phyloP scores from a whole-genome alignment of 2,113 vertebrate genomes.

The Rhinolophus sinicus region DNA sequence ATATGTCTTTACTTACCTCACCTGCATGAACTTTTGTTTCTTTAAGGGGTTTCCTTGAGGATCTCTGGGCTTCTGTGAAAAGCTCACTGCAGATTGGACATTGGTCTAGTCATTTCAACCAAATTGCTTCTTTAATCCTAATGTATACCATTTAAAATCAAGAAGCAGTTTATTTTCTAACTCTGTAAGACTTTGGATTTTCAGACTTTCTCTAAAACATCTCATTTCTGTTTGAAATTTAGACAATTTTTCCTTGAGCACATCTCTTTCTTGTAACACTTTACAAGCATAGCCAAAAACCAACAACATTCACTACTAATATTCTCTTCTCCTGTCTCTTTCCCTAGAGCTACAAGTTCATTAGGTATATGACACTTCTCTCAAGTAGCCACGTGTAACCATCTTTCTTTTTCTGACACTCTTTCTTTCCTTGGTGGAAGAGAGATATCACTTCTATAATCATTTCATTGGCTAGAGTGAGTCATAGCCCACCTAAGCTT shows the following conservation, averaged over 20 bases:
- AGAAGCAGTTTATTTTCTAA: not conserved
- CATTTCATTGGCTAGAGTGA: not conserved
- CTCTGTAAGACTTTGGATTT: not conserved
- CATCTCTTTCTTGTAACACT: not conserved
- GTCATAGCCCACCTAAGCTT: not conserved
- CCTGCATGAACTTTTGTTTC: not conserved
- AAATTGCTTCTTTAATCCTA: not conserved
- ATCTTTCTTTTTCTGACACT: not conserved
- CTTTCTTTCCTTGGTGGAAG: not conserved
- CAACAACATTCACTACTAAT: not conserved
- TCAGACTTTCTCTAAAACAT: not conserved
- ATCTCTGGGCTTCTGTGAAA: not conserved
- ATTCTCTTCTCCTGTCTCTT: not conserved
- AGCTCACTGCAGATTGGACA: not conserved
- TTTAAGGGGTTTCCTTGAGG: not conserved
- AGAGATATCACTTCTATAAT: not conserved
- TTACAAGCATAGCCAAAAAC: not conserved
- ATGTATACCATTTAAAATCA: not conserved
- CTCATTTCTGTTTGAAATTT: not conserved
- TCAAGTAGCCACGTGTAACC: not conserved
- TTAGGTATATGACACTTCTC: not conserved
- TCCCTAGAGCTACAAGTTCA: not conserved
- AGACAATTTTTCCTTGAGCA: not conserved
- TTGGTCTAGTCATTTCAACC: not conserved
- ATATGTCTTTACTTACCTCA: not conserved